Conservation (phyloP, 2,113 vertebrate genomes). For the Megaceryle torquata region DNA sequence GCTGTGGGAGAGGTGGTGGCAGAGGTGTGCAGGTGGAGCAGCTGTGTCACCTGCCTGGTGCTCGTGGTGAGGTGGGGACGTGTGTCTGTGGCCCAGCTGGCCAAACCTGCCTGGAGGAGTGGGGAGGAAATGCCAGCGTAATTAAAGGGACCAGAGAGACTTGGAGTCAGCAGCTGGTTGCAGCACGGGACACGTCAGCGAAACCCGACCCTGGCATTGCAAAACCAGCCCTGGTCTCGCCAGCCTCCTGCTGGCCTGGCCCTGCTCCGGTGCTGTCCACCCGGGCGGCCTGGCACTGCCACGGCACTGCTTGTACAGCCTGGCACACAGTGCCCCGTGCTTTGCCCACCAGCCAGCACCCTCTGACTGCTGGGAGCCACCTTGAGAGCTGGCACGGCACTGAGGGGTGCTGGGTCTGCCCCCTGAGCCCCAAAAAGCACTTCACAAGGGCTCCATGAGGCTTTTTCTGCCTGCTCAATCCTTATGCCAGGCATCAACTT, state of each 20-base stretch:
- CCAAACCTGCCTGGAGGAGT: slow-evolving; percentile 2
- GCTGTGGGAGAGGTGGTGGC: not conserved
- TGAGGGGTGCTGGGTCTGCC: not conserved
- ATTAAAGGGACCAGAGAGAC: slow-evolving; percentile 55
- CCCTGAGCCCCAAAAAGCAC: not conserved
- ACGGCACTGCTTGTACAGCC: not conserved
- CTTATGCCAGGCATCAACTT: rapidly evolving
- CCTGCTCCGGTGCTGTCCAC: not conserved
- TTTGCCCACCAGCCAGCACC: not conserved
- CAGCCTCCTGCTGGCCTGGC: slow-evolving; percentile 25
- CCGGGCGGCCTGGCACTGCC: not conserved
- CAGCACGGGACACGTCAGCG: slow-evolving; percentile 71
- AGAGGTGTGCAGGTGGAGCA: not conserved
- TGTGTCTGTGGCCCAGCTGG: not conserved
- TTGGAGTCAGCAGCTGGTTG: slow-evolving; percentile 48
- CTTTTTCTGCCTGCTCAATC: not conserved
- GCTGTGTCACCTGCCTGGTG: not conserved
- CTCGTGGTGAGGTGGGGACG: not conserved
- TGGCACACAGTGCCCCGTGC: rapidly evolving
- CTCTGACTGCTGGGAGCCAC: not conserved
- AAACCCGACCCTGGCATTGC: slow-evolving; percentile 73
- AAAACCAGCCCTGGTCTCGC: slow-evolving; percentile 22
- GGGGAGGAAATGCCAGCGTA: slow-evolving; percentile 57
- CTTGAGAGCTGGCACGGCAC: rapidly evolving
- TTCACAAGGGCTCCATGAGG: rapidly evolving